Percentiles rank a stretch among this genome's conserved stretches.
These are phyloP conservation scores for Smittia sp. DNA, from an alignment of 2,888 invertebrate genomes.

Conservation along the genomic window DNA sequence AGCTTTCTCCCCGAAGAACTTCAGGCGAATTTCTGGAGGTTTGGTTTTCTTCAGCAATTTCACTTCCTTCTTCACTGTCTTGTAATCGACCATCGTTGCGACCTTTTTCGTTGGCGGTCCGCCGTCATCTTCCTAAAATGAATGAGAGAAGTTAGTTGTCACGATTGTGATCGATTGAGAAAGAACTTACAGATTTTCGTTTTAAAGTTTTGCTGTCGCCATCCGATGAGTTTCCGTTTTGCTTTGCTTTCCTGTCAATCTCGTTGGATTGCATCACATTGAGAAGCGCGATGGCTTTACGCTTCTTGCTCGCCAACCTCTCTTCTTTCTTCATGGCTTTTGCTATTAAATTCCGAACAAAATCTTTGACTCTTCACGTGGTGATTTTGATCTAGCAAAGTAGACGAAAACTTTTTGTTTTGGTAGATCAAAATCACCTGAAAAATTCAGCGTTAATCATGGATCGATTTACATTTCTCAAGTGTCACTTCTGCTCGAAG, in stretches of 20 bases:
- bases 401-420: background rate
- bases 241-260: conserved; percentile 50
- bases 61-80: conserved; percentile 44
- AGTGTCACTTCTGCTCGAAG: conserved; percentile 21
- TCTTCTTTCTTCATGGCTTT: conserved; percentile 56
- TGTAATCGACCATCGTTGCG: conserved; percentile 44
- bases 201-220: conserved; percentile 22
- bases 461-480: background rate
- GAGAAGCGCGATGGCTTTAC: conserved; percentile 62
- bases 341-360: too few relatives aligned
- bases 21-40: conserved; percentile 64
- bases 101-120: conserved; percentile 39
- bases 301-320: conserved; percentile 62
- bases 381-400: background rate
- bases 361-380: too few relatives aligned
- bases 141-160: too few relatives aligned
- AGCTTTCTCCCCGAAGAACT: conserved; percentile 65
- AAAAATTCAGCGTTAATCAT: background rate
- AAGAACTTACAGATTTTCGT: conserved; percentile 19
- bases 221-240: conserved; percentile 28
- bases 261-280: conserved; percentile 63
- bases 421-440: background rate
- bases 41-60: too few relatives aligned
- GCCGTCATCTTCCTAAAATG: too few relatives aligned
- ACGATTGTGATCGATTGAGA: background rate